Evolutionary conservation across 37 sponge, comb jelly and placozoan species (phyloP).

Genomic region (Ephydatia muelleri): DNA sequence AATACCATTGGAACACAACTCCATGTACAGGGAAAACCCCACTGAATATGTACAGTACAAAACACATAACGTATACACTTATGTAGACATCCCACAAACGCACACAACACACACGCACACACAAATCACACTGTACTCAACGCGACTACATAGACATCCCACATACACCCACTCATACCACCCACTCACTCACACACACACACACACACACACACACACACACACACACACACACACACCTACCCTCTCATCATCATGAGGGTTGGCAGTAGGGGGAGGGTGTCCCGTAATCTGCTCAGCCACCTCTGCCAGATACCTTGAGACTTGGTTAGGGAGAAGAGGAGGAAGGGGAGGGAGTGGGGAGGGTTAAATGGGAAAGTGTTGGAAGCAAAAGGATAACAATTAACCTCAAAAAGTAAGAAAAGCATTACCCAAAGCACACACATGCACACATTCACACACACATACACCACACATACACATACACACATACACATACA

Average conservation of each 20-base stretch:
- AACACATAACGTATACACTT: no score
- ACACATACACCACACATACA: no score
- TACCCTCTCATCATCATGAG: background rate
- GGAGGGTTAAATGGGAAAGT: no score
- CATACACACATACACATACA: no score
- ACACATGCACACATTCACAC: no score
- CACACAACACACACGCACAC: slow-evolving; percentile 29
- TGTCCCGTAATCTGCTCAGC: background rate
- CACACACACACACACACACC: slow-evolving; percentile 39
- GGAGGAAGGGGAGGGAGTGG: background rate
- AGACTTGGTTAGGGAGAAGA: background rate
- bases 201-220: slow-evolving; percentile 53
- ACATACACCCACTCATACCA: slow-evolving; percentile 19
- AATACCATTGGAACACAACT: slow-evolving; percentile 61
- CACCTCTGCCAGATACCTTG: background rate
- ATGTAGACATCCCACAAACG: slow-evolving; percentile 12
- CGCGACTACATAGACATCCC: slow-evolving; percentile 37
- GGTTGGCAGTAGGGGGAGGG: background rate
- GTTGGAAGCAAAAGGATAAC: no score
- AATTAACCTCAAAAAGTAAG: no score
- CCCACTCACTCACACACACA: slow-evolving; percentile 51
- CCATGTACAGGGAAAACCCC: slow-evolving; percentile 21
- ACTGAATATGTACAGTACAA: background rate
- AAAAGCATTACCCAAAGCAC: no score
- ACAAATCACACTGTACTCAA: background rate